Conservation (phyloP, 2,888 invertebrate species). For the Brachynemurus nebulosus region DNA sequence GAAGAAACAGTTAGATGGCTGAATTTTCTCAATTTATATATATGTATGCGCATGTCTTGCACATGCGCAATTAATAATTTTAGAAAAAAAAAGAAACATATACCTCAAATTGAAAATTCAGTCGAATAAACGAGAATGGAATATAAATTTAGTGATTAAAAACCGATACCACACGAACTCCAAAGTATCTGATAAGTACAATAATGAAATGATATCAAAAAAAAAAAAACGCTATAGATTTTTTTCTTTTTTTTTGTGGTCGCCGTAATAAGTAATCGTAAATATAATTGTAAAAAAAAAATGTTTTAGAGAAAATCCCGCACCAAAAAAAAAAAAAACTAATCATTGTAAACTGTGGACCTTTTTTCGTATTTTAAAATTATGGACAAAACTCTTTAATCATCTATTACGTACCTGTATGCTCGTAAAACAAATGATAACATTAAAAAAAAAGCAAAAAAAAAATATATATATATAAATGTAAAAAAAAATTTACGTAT, state of each 20-base stretch:
- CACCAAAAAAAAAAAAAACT: constrained; percentile 4
- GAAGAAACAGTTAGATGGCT: no score
- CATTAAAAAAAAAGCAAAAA: background rate
- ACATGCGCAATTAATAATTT: no score
- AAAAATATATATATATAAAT: background rate
- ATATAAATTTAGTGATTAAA: background rate
- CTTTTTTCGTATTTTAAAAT: background rate
- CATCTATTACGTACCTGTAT: constrained; percentile 8
- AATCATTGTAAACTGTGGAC: constrained; percentile 6
- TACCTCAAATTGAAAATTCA: no score
- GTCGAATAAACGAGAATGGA: background rate
- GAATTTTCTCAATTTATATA: no score
- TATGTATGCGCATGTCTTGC: no score
- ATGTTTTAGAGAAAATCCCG: constrained; percentile 1
- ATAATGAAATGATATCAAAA: constrained; percentile 1
- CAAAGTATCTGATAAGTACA: constrained; percentile 6
- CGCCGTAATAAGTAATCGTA: background rate
- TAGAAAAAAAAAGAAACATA: no score
- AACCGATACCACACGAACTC: background rate
- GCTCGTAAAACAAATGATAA: constrained; percentile 5
- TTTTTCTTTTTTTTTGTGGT: background rate
- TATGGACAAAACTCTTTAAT: constrained; percentile 2
- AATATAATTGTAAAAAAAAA: constrained; percentile 1
- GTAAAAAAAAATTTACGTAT: constrained; percentile 5
- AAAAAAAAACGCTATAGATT: background rate